These are phyloP conservation scores for Trissoscelio sp. DNA, from an alignment of 2,888 invertebrate species.

Conservation along the genomic window DNA sequence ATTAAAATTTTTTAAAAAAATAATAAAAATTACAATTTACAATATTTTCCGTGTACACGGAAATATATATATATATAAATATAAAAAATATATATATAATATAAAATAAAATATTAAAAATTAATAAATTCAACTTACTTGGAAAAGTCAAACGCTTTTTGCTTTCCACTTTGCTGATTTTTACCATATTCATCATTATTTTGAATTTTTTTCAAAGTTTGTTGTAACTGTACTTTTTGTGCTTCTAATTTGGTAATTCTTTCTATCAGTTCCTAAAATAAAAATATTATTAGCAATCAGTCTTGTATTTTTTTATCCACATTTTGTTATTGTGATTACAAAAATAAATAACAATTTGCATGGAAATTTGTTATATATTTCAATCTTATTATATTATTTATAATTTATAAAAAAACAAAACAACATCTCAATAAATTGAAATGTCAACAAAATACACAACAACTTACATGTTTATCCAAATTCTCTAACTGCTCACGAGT, in stretches of 20 bases:
- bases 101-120: too few relatives aligned
- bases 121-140: conserved; percentile 81
- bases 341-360: too few relatives aligned
- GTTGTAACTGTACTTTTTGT: conserved; percentile 91
- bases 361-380: too few relatives aligned
- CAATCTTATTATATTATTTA: too few relatives aligned
- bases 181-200: conserved; percentile 64
- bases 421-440: neutral
- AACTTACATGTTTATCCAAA: conserved; percentile 83
- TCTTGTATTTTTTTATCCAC: too few relatives aligned
- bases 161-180: conserved; percentile 65
- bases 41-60: too few relatives aligned
- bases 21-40: neutral
- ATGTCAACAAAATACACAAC: neutral
- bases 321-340: too few relatives aligned
- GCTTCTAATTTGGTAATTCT: conserved; percentile 89
- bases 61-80: conserved; percentile 32
- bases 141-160: conserved; percentile 87
- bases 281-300: neutral
- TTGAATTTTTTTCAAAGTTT: conserved; percentile 84
- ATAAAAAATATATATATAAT: too few relatives aligned
- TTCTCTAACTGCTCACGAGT: conserved; percentile 83
- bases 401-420: conserved; percentile 1
- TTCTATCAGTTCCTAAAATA: conserved; percentile 88
- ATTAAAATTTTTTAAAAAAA: too few relatives aligned